Evolutionary conservation across 2,797 vertebrate species (phyloP).

Genomic region (Mycteria americana): DNA sequence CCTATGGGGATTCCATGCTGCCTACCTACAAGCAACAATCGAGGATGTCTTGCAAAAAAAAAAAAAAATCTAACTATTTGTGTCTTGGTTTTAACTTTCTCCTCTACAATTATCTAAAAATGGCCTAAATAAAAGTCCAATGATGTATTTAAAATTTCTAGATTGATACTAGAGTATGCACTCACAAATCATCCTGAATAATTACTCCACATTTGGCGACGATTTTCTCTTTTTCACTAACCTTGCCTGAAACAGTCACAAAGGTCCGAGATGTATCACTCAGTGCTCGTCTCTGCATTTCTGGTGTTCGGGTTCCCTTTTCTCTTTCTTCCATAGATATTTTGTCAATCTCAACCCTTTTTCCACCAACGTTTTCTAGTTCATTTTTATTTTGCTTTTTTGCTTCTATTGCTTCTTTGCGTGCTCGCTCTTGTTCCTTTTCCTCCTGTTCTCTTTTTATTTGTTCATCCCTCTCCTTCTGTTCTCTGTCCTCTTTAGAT

Average conservation of each 20-base stretch:
- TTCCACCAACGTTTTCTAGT: slow-evolving; percentile 62
- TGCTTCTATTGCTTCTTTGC: slow-evolving; percentile 62
- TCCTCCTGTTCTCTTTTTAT: slow-evolving; percentile 54
- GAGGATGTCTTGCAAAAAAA: not conserved
- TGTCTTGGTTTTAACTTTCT: not conserved
- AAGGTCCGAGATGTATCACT: slow-evolving; percentile 33
- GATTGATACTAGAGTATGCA: not conserved
- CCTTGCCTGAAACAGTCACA: slow-evolving; percentile 64
- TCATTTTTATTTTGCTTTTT: slow-evolving; percentile 68
- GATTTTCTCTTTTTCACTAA: slow-evolving; percentile 32
- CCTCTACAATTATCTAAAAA: not conserved
- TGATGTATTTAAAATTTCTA: not conserved
- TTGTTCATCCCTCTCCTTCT: slow-evolving; percentile 57
- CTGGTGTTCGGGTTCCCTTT: slow-evolving; percentile 61
- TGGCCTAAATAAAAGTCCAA: not conserved
- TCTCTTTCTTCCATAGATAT: slow-evolving; percentile 54
- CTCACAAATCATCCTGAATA: not conserved
- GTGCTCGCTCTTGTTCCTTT: slow-evolving; percentile 57
- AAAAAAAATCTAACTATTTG: not conserved
- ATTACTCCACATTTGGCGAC: not conserved
- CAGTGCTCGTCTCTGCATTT: slow-evolving; percentile 44
- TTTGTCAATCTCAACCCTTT: slow-evolving; percentile 56
- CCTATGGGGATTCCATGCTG: not conserved
- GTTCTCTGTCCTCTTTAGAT: slow-evolving; percentile 63
- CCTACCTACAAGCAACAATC: not conserved